Base-by-base conservation (phyloP, 2,797 vertebrate species). In the Novumbra hubbsi region DNA sequence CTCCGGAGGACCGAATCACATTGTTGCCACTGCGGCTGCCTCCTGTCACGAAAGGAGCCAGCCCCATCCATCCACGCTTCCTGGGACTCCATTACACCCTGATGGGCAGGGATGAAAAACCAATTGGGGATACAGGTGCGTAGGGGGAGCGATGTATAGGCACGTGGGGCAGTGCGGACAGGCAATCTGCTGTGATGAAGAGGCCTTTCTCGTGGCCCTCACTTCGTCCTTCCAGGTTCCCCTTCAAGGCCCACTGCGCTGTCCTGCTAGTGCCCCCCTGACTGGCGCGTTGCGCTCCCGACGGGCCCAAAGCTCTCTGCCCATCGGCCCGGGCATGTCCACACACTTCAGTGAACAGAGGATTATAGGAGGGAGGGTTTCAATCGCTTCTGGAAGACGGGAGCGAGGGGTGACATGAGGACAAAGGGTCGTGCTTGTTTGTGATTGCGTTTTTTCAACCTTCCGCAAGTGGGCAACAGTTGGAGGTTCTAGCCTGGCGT, bases 151-250 rank as follows among this genome's bases (percentile, higher is more conserved):
- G 73, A 88, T 84, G 86, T 84, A 88, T 85, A 81, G 86, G 75
- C 45, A 49, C 68, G 82, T 68, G 78, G 83, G 84, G 77, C 74
- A 48, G 48, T 81, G 73, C 69, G 84, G 92, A 92, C 91, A 93
- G 88, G 92, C 92, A 93, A 92, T 93, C 92, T 92, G 85, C 84
- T 81, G 84, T 93, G 92, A 93, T 92, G 83, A 91, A 93, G 90
- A 91, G 89, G 82, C 85, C 80, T 71, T 74, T 80, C 73, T 73
- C 62, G 49, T 66, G 73, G 19, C 48, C 19, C 49, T 28, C 2
- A n/a, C 50, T 19, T 19, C 19, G 27, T 34, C 49, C n/a, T 17
- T 88, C 85, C 84, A 73, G 69, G 76, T 80, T 90, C 91, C 87
- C 91, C 91, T 93, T 93, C 91, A 92, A 88, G 92, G 87, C 79